Percentiles rank a stretch among this genome's conserved stretches.
phyloP scores from a whole-genome alignment of 2,797 vertebrate genomes.

The Tragelaphus oryx region DNA sequence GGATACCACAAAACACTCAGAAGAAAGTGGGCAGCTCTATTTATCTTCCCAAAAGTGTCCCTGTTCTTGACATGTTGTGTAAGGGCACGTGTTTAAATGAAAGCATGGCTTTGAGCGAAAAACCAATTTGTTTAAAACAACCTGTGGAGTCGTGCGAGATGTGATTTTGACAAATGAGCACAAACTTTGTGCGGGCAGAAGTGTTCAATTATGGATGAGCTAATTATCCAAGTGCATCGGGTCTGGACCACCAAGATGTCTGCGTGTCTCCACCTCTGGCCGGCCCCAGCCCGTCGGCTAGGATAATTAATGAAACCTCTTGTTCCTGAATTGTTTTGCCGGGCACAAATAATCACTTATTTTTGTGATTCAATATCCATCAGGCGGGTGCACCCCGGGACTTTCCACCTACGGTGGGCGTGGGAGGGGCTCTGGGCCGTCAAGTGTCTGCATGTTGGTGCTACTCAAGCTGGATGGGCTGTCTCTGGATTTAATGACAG shows the following conservation, averaged over 20 bases:
- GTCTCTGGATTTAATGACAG: background rate
- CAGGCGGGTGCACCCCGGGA: fast-evolving
- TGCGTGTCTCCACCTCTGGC: background rate
- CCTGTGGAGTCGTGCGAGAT: conserved; percentile 49
- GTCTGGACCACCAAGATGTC: background rate
- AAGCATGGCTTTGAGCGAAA: conserved; percentile 65
- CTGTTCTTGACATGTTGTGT: background rate
- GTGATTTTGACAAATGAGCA: conserved; percentile 67
- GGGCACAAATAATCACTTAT: conserved; percentile 50
- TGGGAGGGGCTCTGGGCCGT: fast-evolving
- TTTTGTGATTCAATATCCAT: background rate
- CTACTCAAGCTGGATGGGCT: fast-evolving
- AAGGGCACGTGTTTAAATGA: conserved; percentile 66
- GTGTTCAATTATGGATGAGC: conserved; percentile 68
- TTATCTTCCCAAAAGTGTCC: conserved; percentile 28
- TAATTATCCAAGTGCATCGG: background rate
- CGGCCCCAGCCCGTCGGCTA: fast-evolving
- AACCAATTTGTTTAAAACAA: conserved; percentile 71
- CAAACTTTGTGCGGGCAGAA: conserved; percentile 6
- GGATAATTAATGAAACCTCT: conserved; percentile 53
- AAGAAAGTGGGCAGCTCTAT: background rate
- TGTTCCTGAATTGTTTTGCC: background rate
- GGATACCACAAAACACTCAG: background rate
- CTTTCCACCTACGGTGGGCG: fast-evolving
- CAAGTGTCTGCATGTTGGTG: fast-evolving